These are phyloP conservation scores for Anthrax anthrax DNA, from an alignment of 2,888 invertebrate species.

Conservation along the genomic window DNA sequence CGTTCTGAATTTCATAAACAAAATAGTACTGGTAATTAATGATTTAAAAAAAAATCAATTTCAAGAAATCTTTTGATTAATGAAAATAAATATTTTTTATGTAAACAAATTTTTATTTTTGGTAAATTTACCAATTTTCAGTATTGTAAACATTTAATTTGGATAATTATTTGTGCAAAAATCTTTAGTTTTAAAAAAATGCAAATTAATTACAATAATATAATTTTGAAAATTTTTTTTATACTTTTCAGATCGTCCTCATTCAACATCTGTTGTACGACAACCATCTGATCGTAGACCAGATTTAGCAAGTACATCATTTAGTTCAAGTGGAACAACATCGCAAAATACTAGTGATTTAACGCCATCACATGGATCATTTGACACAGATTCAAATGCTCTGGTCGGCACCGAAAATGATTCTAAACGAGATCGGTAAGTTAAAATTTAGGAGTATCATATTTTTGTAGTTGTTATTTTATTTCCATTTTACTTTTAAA, in stretches of 20 bases:
- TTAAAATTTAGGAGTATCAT: background rate
- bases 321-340: constrained; percentile 21
- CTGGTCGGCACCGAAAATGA: constrained; percentile 21
- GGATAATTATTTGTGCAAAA: too few species aligned
- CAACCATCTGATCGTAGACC: constrained; percentile 34
- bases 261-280: constrained; percentile 29
- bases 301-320: constrained; percentile 26
- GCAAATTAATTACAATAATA: background rate
- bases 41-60: too few species aligned
- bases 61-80: too few species aligned
- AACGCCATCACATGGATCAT: constrained; percentile 19
- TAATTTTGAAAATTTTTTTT: background rate
- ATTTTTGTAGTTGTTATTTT: too few species aligned
- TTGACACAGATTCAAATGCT: constrained; percentile 23
- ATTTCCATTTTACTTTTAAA: background rate
- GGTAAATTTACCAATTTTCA: background rate
- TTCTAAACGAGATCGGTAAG: constrained; percentile 18
- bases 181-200: too few species aligned
- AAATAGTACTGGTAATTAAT: constrained; percentile 27
- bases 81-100: too few species aligned
- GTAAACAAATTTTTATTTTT: background rate
- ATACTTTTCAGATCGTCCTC: constrained; percentile 24
- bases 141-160: too few species aligned
- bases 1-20: constrained; percentile 25
- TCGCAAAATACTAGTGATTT: constrained; percentile 17